Evolutionary conservation across 1,140 invertebrate genomes (phyloP), one percentile per base, ranked within the genome.

Genomic region (Hycleus cichorii): DNA sequence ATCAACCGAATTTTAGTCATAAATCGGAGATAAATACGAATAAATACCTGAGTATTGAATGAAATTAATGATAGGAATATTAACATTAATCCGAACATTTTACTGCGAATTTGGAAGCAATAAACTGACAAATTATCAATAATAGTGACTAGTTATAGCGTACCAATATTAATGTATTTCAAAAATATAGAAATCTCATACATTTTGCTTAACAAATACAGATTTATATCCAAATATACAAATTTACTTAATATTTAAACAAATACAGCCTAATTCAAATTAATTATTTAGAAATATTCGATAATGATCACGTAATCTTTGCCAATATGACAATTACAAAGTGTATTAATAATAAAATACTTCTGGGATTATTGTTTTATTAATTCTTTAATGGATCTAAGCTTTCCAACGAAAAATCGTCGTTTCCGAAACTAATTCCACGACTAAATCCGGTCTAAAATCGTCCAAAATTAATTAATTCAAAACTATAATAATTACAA

Each of bases 381-480:
- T 65, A 72, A 58, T 79, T 79, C 59, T 77, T 75, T 55, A 91
- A 75, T 43, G 89, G 90, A 78, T 91, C 90, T 65, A 91, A 78
- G 74, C 87, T 89, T 72, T 91, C 89, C 62, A 93, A 69, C n/a
- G 87, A 88, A 70, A 92, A 92, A 74, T 92, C 89, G 70, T 91
- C 89, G 58, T 88, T 87, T 42, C 86, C 85, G 69, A 89, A 86
- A 3, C 85, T 82, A 38, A 90, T 76, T 46, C 88, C 88, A 70
- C 85, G 80, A 74, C 86, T 89, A 69, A 90, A 90, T 47, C 88
- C 88, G 76, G 84, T 85, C 86, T 89, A 72, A 60, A 81, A 81
- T 32, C 6, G 39, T 11, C 10, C 26, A 47, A 51, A 24, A 54
- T 12, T 27, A 9, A 25, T 44, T 46, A n/a, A 27, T 26, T 42